Evolutionary conservation across 1,140 invertebrate genomes (phyloP), one percentile per base, ranked within the genome.

Genomic region (Propsilocerus akamusi): DNA sequence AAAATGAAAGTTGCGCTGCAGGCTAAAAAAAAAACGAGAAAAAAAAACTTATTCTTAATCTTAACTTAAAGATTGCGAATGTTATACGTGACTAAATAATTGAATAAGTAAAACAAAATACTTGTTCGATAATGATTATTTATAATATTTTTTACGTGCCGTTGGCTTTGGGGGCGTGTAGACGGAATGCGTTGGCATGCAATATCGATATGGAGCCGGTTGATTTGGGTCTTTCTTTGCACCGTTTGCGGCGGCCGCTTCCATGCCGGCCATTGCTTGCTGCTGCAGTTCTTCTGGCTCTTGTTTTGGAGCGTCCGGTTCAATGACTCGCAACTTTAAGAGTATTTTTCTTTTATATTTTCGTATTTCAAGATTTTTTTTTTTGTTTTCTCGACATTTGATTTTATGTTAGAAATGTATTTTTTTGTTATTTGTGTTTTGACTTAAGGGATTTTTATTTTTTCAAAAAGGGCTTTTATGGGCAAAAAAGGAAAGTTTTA

Each of bases 171-270:
- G 68, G 58, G 68, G 61, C 58, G 67, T 70, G 64, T 68, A 72
- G 56, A 68, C 69, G 52, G 69, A 69, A 67, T 72, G 69, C 59
- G 67, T 68, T 58, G 69, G 69, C 70, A 72, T 72, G 66, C 70
- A 72, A 65, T 71, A 72, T 59, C 68, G 67, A 59, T 66, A 72
- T 37, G 59, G 48, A 12, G 55, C 50, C 10, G 59, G 54, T 61
- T 66, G 65, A 66, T 60, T 61, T 58, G 56, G 59, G 58, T 58
- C 57, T 57, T 65, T 61, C 59, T 65, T 62, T 55, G 58, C n/a
- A n/a, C n/a, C 59, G 52, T 59, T 61, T 52, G 58, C 58, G 55
- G 59, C 54, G 30, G 53, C 47, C 25, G 52, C 20, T 52, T 53
- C 50, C 55, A 49, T 26, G 51, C 56, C 56, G 37, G 48, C 41